Percentiles rank a stretch among this genome's conserved stretches.
These are phyloP conservation scores for Eueides isabella DNA, from an alignment of 1,140 invertebrate species.

Conservation along the genomic window DNA sequence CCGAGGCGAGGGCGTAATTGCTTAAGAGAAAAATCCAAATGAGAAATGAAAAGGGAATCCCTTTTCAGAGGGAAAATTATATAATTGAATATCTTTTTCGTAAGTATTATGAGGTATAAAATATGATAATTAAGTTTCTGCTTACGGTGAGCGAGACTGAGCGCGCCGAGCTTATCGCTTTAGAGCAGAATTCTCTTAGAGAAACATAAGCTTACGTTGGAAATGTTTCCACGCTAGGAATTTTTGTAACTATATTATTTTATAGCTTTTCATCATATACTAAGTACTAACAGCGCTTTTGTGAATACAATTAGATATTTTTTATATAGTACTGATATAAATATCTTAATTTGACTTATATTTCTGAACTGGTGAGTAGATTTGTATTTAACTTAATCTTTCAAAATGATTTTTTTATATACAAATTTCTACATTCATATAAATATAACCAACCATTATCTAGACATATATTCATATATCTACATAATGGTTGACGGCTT, in stretches of 20 bases:
- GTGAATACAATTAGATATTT: constrained; percentile 9
- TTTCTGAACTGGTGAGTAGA: too few species aligned
- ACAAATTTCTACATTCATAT: too few species aligned
- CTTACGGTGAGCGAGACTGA: constrained; percentile 59
- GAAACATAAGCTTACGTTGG: constrained; percentile 35
- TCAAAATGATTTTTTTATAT: too few species aligned
- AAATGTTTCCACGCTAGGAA: constrained; percentile 19
- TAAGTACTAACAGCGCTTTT: constrained; percentile 5
- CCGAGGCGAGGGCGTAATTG: constrained; percentile 75
- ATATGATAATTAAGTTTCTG: constrained; percentile 81
- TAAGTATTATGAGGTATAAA: constrained; percentile 82
- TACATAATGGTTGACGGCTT: too few species aligned
- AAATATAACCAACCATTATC: too few species aligned
- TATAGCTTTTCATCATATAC: background rate
- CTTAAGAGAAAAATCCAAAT: constrained; percentile 83
- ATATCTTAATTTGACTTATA: too few species aligned
- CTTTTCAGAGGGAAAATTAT: constrained; percentile 80
- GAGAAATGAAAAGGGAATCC: constrained; percentile 81
- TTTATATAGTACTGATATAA: background rate
- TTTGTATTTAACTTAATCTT: too few species aligned
- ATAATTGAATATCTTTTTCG: constrained; percentile 81
- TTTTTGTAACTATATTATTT: constrained; percentile 17
- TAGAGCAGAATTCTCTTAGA: constrained; percentile 41
- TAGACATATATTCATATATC: too few species aligned
- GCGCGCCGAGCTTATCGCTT: constrained; percentile 47